Evolutionary conservation across 2,113 vertebrate genomes (phyloP), one percentile per base, ranked within the genome.

Genomic region (Oreochromis niloticus): DNA sequence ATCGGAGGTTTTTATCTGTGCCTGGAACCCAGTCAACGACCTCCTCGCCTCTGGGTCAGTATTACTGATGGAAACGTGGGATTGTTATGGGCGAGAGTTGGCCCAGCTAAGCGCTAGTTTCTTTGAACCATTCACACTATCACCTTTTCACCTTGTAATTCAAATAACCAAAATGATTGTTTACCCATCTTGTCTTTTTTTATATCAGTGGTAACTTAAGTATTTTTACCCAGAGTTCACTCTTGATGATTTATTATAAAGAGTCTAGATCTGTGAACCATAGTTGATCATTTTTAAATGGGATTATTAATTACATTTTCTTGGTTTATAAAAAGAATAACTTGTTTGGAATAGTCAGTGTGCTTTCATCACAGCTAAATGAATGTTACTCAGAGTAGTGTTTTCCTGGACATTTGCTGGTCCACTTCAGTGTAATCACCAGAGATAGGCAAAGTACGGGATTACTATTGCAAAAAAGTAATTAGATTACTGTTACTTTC

Each of bases 21-120:
- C 99, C 96, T 99, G 99, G 99, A 99, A 99, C 95, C 99, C 99
- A 2, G 97, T 99, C 84, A 99, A 98, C 63, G 99, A 99, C 94
- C 97, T 99, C 85, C 91, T 99, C 36, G 99, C 99, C 89, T 99
- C 98, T 12, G 99, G 99, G 99, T 99, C 94, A 16, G 98, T 96
- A 83, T 61, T 7, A 61, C 34, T 46, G 11, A 50, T 52, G 46
- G 10, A 78, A 78, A 32, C 3, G 0, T 78, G 71, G 4, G 5
- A 73, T 73, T 73, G n/a, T 73, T 73, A 43, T 43, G 66, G 66
- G 68, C 6, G 6, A 32, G 6, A n/a, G 22, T 0, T 43, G 36
- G 19, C 3, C 6, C 30, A 32, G 32, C 27, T 63, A 22, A 61
- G 57, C 8, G 8, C 32, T 9, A 39, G 9, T 30, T 81, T 39